A percentile compares a stretch with the other conserved stretches of the same genome.
Conservation (phyloP, 2,888 invertebrate species). For the Acanthoscelides obtectus region DNA sequence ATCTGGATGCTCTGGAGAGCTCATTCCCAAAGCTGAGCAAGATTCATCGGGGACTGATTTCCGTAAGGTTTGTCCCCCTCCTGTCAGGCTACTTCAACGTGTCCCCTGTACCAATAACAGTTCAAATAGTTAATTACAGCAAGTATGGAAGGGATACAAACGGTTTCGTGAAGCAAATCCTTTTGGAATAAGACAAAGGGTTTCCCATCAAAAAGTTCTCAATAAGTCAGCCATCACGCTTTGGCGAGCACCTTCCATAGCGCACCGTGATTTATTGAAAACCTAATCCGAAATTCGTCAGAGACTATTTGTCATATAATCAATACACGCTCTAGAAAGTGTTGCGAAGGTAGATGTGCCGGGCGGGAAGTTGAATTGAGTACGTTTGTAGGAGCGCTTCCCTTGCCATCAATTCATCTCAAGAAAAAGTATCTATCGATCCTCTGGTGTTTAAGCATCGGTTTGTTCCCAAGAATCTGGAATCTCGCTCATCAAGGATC, state of each 20-base stretch:
- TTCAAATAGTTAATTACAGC: neutral
- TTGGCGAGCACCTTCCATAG: neutral
- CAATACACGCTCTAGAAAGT: neutral
- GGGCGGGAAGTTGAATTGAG: neutral
- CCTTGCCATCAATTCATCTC: too few relatives aligned
- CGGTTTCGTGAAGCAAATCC: neutral
- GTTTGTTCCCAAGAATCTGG: neutral
- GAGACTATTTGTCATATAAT: slow-evolving; percentile 9
- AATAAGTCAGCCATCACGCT: neutral
- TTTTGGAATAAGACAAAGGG: neutral
- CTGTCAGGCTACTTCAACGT: too few relatives aligned
- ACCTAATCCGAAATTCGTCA: slow-evolving; percentile 7
- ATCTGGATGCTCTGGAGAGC: too few relatives aligned
- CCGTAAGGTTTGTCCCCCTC: too few relatives aligned
- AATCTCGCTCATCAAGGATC: too few relatives aligned
- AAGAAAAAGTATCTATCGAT: neutral
- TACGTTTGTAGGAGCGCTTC: neutral
- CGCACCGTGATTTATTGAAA: slow-evolving; percentile 8
- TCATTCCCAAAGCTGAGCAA: too few relatives aligned
- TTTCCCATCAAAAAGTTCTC: neutral
- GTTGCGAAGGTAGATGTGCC: neutral
- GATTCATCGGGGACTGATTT: too few relatives aligned
- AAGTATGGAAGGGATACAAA: neutral
- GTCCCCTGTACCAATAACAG: too few relatives aligned
- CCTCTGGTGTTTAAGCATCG: neutral